Evolutionary conservation across 1,140 invertebrate genomes (phyloP).

Genomic region (Bombus cullumanus): DNA sequence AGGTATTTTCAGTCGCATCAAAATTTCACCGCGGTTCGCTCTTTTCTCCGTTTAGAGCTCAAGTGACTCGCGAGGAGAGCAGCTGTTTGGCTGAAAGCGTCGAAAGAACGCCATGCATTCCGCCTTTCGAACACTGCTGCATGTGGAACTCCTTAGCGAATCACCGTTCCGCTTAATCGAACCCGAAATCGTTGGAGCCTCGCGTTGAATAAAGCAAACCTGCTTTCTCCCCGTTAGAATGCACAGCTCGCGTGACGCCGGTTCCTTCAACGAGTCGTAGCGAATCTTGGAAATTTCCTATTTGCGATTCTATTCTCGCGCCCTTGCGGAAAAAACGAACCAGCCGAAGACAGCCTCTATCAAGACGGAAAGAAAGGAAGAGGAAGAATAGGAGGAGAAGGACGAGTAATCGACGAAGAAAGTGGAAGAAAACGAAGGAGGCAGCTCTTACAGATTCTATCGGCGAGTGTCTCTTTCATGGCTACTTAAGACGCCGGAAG

Average conservation of each 20-base stretch:
- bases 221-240: conserved; percentile 38
- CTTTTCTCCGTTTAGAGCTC: background rate
- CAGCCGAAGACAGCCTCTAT: background rate
- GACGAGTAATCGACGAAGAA: conserved; percentile 43
- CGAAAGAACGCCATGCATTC: background rate
- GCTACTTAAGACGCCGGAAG: conserved; percentile 68
- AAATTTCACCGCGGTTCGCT: background rate
- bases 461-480: conserved; percentile 69
- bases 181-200: background rate
- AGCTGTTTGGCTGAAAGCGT: background rate
- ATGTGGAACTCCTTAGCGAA: background rate
- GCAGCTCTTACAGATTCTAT: conserved; percentile 70
- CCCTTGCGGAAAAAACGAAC: conserved; percentile 23
- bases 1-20: background rate
- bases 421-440: conserved; percentile 36
- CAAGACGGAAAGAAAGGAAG: background rate
- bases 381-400: background rate
- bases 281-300: conserved; percentile 35
- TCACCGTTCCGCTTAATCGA: conserved; percentile 38
- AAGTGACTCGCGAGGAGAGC: background rate
- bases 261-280: conserved; percentile 13
- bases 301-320: conserved; percentile 55
- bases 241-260: conserved; percentile 38
- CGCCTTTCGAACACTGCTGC: no score
- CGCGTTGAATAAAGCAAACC: conserved; percentile 45